Base-by-base conservation (phyloP, 2,797 vertebrate species). In the Pyrocephalus nanus region DNA sequence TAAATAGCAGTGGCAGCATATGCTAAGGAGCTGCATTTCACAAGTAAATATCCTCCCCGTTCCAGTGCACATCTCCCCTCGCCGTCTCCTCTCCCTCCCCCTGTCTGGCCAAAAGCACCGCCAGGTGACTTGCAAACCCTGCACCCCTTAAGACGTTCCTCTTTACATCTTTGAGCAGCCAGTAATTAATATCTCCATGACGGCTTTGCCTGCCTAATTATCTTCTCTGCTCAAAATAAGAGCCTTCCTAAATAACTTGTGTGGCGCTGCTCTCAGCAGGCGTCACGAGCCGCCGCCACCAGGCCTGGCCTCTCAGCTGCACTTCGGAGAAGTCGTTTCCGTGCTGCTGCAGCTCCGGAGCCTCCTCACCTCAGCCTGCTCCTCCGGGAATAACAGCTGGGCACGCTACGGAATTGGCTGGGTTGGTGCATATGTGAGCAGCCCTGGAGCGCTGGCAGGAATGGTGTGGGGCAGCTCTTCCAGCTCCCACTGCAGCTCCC, bases 1-100 rank as follows among this genome's bases (percentile, higher is more conserved):
- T 96, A 95, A 96, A 97, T 95, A 96, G 97, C 94, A 92, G 89
- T 20, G 32, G 82, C 67, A 88, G 85, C 95, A 95, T 94, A 95
- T 91, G 92, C 70, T 50, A 25, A 92, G 47, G 79, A 94, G 84
- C 71, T 47, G 72, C 1, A 1, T 26, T 69, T 38, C 80, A 90
- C 73, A 82, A 75, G 85, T 82, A 93, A 93, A 95, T 89, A 91
- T 57, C 87, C 90, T 67, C 75, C 62, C 69, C 36, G 2, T 81
- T 65, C 83, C 62, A 42, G 8, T 1, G 70, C 71, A 61, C 34
- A 27, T 76, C 53, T 86, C 69, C 60, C 66, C 71, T 73, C 22
- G 2, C n/a, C 3, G 12, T 58, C 82, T 76, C 83, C 70, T 70
- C 74, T 72, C 40, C 70, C 67, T 82, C 71, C 81, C 64, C 79